Evolutionary conservation across 2,797 vertebrate species (phyloP).

Genomic region (Neomorphus geoffroyi): DNA sequence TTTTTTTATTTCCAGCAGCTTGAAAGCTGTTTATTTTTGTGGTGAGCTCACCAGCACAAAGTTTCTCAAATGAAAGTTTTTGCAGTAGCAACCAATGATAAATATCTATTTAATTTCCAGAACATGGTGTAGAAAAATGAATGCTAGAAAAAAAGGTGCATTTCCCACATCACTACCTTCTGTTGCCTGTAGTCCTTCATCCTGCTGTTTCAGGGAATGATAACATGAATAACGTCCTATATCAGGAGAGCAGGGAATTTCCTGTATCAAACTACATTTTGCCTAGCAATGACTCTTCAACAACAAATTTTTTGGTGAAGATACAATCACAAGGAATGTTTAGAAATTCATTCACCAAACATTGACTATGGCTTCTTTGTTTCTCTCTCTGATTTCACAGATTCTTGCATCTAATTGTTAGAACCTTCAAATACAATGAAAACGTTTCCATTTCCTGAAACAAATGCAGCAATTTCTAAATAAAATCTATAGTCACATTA

Average conservation of each 20-base stretch:
- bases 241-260: background rate
- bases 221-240: background rate
- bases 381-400: background rate
- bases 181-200: background rate
- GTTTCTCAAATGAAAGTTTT: background rate
- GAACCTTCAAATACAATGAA: background rate
- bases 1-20: background rate
- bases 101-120: background rate
- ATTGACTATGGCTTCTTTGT: background rate
- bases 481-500: background rate
- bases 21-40: background rate
- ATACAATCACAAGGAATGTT: background rate
- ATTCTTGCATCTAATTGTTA: background rate
- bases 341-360: background rate
- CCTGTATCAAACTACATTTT: background rate
- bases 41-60: background rate
- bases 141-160: background rate
- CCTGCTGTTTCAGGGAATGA: background rate
- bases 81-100: background rate
- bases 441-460: background rate
- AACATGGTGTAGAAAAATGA: accelerated
- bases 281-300: background rate
- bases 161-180: background rate
- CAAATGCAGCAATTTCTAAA: background rate
- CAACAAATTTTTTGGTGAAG: background rate